A percentile compares a stretch with the other conserved stretches of the same genome.
These are phyloP conservation scores for Sminthurinus aureus DNA, from an alignment of 2,888 invertebrate species.

Conservation along the genomic window DNA sequence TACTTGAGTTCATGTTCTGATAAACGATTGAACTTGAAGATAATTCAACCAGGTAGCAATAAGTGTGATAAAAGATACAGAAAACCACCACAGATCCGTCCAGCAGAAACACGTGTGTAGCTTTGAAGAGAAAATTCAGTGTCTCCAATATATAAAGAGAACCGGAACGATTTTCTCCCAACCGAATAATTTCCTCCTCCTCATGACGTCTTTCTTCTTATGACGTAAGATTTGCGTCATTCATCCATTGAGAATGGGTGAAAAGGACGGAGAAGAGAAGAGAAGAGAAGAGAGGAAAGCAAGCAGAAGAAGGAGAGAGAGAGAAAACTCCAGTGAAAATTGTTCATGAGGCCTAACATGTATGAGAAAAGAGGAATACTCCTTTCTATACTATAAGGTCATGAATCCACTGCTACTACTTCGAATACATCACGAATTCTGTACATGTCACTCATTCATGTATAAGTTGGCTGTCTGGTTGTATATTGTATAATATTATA, in stretches of 20 bases:
- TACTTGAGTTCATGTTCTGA: too few relatives aligned
- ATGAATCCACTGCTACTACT: not conserved
- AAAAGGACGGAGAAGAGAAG: not conserved
- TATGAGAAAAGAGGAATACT: not conserved
- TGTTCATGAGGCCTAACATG: slow-evolving; percentile 34
- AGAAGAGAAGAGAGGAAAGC: too few relatives aligned
- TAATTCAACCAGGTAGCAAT: too few relatives aligned
- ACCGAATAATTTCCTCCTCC: slow-evolving; percentile 47
- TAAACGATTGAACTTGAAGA: too few relatives aligned
- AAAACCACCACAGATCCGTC: slow-evolving; percentile 18
- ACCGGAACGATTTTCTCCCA: slow-evolving; percentile 37
- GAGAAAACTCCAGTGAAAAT: slow-evolving; percentile 20
- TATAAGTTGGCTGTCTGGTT: too few relatives aligned
- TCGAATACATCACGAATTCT: not conserved
- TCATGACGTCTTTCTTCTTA: slow-evolving; percentile 58
- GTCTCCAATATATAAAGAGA: slow-evolving; percentile 46
- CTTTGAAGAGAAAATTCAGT: slow-evolving; percentile 51
- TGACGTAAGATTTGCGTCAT: slow-evolving; percentile 59
- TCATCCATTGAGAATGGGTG: slow-evolving; percentile 40
- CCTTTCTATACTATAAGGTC: too few relatives aligned
- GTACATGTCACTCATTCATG: not conserved
- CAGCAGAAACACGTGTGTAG: slow-evolving; percentile 58
- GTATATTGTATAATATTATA: too few relatives aligned
- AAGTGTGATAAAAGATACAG: not conserved
- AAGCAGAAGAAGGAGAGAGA: not conserved